A percentile compares a stretch with the other conserved stretches of the same genome.
Evolutionary conservation across 2,113 vertebrate genomes (phyloP).

Genomic region (Sardina pilchardus): DNA sequence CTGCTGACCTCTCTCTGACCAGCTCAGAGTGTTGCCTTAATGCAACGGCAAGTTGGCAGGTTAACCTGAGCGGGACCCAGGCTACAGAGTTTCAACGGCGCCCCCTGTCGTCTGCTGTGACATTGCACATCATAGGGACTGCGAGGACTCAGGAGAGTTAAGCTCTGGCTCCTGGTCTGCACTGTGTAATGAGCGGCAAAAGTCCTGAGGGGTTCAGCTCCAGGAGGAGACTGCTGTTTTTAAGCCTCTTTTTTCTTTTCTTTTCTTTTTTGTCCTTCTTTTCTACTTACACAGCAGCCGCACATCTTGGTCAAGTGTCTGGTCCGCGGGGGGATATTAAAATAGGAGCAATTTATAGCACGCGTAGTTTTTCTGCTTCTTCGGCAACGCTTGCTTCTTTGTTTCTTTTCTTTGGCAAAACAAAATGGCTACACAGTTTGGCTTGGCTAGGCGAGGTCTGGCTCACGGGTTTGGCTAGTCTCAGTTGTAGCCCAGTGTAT

Average conservation of each 20-base stretch:
- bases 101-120: conserved; percentile 54
- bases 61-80: neutral
- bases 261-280: neutral
- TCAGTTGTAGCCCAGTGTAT: neutral
- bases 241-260: neutral
- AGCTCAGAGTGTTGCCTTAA: neutral
- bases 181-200: neutral
- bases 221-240: neutral
- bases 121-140: neutral
- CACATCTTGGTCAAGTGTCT: neutral
- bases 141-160: neutral
- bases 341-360: neutral
- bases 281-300: neutral
- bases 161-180: neutral
- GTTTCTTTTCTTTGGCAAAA: neutral
- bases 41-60: neutral
- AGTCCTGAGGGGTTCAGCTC: neutral
- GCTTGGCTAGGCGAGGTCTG: neutral
- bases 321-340: neutral
- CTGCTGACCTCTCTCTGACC: conserved; percentile 10
- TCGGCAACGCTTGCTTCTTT: neutral
- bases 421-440: neutral
- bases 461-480: neutral
- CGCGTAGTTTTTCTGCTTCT: neutral
- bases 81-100: conserved; percentile 27